phyloP scores from a whole-genome alignment of 2,113 vertebrate genomes.

The Eurystomus gularis region DNA sequence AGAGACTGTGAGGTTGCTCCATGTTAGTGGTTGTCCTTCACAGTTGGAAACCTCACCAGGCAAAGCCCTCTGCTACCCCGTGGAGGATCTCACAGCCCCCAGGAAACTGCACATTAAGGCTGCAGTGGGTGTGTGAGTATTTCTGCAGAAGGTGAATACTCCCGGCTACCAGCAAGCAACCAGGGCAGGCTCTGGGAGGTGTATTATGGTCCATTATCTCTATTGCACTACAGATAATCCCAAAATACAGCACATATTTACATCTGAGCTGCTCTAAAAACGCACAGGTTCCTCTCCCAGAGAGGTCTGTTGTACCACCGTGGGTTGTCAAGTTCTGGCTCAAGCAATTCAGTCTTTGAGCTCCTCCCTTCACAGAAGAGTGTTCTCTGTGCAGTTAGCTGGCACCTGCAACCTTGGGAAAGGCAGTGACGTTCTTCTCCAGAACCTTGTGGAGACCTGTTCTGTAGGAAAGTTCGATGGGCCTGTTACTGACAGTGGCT shows the following conservation, averaged over 20 bases:
- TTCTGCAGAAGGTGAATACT: not conserved
- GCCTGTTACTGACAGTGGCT: not conserved
- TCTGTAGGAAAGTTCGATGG: not conserved
- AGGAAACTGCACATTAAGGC: not conserved
- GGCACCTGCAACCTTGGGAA: not conserved
- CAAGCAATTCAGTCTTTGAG: not conserved
- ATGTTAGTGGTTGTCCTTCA: not conserved
- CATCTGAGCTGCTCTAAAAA: not conserved
- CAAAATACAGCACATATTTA: not conserved
- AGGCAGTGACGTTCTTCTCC: not conserved
- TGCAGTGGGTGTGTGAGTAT: not conserved
- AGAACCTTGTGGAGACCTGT: not conserved
- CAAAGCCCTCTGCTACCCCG: not conserved
- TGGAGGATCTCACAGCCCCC: rapidly evolving
- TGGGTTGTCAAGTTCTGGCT: not conserved
- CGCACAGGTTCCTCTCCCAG: not conserved
- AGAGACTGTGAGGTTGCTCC: not conserved
- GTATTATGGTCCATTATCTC: not conserved
- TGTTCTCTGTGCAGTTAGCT: not conserved
- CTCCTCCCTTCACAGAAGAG: not conserved
- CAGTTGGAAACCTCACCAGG: not conserved
- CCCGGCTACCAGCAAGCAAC: not conserved
- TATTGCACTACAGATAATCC: not conserved
- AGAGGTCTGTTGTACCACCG: not conserved
- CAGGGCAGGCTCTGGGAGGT: not conserved